Base-by-base conservation (phyloP, 2,797 vertebrate genomes). In the Rhinogobio ventralis region DNA sequence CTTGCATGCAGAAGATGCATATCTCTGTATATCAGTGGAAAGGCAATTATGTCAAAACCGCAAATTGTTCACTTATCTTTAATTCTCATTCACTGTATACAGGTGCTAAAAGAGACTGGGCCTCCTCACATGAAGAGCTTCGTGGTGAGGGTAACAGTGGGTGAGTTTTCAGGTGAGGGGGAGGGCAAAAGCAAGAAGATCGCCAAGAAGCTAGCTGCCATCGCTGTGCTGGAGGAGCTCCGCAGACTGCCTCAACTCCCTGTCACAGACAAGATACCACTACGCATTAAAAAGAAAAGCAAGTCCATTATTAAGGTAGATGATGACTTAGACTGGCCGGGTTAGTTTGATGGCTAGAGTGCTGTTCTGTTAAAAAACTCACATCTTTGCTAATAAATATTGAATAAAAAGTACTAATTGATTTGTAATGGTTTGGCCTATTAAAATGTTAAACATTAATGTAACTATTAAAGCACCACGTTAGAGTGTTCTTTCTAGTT, bases 171-270 rank as follows among this genome's bases (percentile, higher is more conserved):
- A 67, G 98, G 97, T 53, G 96, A 99, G 91, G 98, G 98, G 2
- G 98, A 99, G 91, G 98, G 98, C 78, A 99, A 99, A 91, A 99
- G 98, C 93, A 99, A 99, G 94, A 99, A 99, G 93, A 97, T 99
- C n/a, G 98, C 98, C 28, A 99, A 99, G 95, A 99, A 99, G 90
- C 96, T 98, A n/a, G 98, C 98, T 36, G 98, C 98, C 28, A 95
- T 96, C 20, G 96, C 97, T 0, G 98, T 97, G 82, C 93, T 99
- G 67, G 96, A 96, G 87, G 97, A 98, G 89, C 92, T 99, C 87
- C 97, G 95, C 90, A 96, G 94, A 91, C 92, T 99, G 28, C 97
- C 98, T 0, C 97, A 96, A 14, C 95, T 99, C 89, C 98, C 97
- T 69, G 93, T 91, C 0, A 94, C 96, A 51, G 98, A 99, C 92